Evolutionary conservation across 37 sponge, comb jelly and placozoan species (phyloP), one percentile per base, ranked within the genome.

Genomic region (Tethya wilhelma): DNA sequence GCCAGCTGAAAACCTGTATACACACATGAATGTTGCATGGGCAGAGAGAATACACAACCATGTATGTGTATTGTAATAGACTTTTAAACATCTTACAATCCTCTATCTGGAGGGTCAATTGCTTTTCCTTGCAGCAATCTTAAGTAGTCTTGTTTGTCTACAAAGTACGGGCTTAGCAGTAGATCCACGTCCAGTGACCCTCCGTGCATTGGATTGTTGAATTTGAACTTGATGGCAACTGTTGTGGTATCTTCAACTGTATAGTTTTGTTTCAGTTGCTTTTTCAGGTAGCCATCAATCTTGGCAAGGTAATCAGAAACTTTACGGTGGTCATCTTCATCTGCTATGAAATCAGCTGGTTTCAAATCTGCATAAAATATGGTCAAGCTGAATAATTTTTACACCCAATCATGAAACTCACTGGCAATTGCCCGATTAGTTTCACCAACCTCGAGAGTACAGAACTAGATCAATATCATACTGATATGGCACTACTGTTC

Each of bases 1-100:
- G 26, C 43, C n/a, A 26, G 62, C 74, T 40, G 82, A 87, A 40
- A 87, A 80, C 34, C 82, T 76, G 62, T 49, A 49, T 49, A n/a
- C n/a, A n/a, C n/a, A 49, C 14, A 14, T 14, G 14, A 19, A 19
- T 49, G 14, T 49, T 49, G 53, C 14, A 19, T 19, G 9, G 9
- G n/a, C n/a, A n/a, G n/a, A n/a, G n/a, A n/a, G n/a, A n/a, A n/a
- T n/a, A n/a, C n/a, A n/a, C n/a, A n/a, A n/a, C n/a, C n/a, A n/a
- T n/a, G n/a, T n/a, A n/a, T n/a, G n/a, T n/a, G n/a, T n/a, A n/a
- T n/a, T n/a, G n/a, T n/a, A n/a, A n/a, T n/a, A n/a, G n/a, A n/a
- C n/a, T n/a, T n/a, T n/a, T n/a, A n/a, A n/a, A n/a, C n/a, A n/a
- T n/a, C n/a, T n/a, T n/a, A n/a, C n/a, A n/a, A n/a, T n/a, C n/a